Conservation (phyloP, 1,140 invertebrate species). For the Drosophila micromelanica region DNA sequence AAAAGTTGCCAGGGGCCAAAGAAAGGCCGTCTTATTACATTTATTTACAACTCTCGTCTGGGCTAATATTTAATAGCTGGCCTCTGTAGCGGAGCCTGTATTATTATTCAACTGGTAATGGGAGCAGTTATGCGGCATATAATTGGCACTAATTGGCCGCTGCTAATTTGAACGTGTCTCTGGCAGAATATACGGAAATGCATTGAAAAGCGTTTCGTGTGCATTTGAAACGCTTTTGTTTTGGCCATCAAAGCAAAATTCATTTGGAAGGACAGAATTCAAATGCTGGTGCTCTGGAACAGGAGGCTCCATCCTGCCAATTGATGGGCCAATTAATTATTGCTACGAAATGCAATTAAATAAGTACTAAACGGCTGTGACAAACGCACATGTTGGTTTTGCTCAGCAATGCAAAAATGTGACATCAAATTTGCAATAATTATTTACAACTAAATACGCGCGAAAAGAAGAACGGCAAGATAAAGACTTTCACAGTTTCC, state of each 20-base stretch:
- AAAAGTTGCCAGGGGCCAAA: constrained; percentile 18
- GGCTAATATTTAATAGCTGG: constrained; percentile 14
- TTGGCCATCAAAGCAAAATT: constrained; percentile 8
- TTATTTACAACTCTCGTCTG: constrained; percentile 38
- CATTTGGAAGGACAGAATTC: constrained; percentile 7
- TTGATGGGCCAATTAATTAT: constrained; percentile 33
- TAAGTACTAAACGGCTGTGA: not conserved
- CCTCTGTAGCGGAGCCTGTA: not conserved
- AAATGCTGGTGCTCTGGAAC: not conserved
- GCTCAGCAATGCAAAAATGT: not conserved
- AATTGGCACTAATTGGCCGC: constrained; percentile 73
- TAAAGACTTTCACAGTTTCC: too few relatives aligned
- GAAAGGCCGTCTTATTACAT: constrained; percentile 43
- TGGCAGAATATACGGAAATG: not conserved
- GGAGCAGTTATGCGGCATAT: constrained; percentile 37
- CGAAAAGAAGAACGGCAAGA: too few relatives aligned
- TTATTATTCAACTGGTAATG: constrained; percentile 13
- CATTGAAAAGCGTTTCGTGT: constrained; percentile 4
- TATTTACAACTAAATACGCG: not conserved
- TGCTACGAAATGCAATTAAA: constrained; percentile 4
- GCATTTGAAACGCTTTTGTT: constrained; percentile 13
- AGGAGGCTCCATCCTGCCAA: not conserved
- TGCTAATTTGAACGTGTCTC: constrained; percentile 46
- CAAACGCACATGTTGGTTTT: not conserved
- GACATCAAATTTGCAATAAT: not conserved